phyloP scores from a whole-genome alignment of 1,140 invertebrate species.

The Theocolax elegans region DNA sequence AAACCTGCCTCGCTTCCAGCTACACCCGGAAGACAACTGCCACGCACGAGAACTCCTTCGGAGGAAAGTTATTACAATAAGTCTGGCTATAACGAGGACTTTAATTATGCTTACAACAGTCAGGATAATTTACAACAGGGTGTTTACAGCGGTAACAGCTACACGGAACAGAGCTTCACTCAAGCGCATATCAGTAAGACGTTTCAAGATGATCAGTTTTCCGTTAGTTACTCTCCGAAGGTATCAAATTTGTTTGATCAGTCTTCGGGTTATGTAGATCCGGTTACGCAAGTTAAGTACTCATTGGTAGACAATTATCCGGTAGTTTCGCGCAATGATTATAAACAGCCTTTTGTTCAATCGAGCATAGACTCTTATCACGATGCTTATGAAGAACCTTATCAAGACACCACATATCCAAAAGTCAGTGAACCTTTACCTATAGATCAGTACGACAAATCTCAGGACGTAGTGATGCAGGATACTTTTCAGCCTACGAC shows the following conservation, averaged over 20 bases:
- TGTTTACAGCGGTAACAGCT: constrained; percentile 51
- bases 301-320: too few species aligned
- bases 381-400: constrained; percentile 55
- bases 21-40: constrained; percentile 70
- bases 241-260: not conserved
- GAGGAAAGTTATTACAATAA: constrained; percentile 65
- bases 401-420: constrained; percentile 55
- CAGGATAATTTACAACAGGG: constrained; percentile 71
- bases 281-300: too few species aligned
- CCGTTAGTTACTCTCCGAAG: not conserved
- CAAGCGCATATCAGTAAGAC: constrained; percentile 46
- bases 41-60: constrained; percentile 63
- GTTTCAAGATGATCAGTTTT: not conserved
- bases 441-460: constrained; percentile 44
- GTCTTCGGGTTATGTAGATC: too few species aligned
- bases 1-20: constrained; percentile 67
- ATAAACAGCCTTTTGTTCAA: constrained; percentile 55
- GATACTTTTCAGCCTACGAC: too few species aligned
- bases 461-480: constrained; percentile 31
- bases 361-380: constrained; percentile 65
- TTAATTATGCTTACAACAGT: constrained; percentile 77
- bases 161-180: not conserved
- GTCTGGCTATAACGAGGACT: constrained; percentile 73
- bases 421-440: constrained; percentile 43
- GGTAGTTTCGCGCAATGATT: not conserved